These are phyloP conservation scores for Wasmannia auropunctata DNA, from an alignment of 1,140 invertebrate genomes.

Conservation along the genomic window DNA sequence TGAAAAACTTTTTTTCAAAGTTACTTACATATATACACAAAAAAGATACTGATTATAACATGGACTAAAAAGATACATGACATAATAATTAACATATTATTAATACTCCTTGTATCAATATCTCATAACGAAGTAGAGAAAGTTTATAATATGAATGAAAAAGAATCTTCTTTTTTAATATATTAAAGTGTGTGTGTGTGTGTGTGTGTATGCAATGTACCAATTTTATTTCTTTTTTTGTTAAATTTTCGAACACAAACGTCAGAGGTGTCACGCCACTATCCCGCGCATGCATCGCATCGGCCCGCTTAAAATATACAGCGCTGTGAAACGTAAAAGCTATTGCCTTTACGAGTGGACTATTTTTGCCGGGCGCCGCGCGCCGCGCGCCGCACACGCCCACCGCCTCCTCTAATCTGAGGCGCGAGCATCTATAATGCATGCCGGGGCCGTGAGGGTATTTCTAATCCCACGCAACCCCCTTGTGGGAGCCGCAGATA, in stretches of 20 bases:
- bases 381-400: constrained; percentile 51
- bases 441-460: constrained; percentile 64
- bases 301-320: constrained; percentile 39
- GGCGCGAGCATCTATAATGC: constrained; percentile 69
- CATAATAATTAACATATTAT: not conserved
- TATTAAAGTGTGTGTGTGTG: too few species aligned
- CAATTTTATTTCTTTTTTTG: not conserved
- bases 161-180: not conserved
- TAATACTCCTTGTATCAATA: not conserved
- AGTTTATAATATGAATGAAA: not conserved
- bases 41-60: not conserved
- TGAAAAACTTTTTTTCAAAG: not conserved
- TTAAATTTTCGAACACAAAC: not conserved
- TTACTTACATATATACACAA: not conserved
- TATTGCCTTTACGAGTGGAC: constrained; percentile 64
- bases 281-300: constrained; percentile 36
- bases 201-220: too few species aligned
- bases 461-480: constrained; percentile 63
- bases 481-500: constrained; percentile 9
- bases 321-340: constrained; percentile 41
- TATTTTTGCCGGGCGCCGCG: constrained; percentile 54
- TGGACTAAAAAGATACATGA: not conserved
- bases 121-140: not conserved
- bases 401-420: constrained; percentile 63
- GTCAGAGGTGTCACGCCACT: not conserved